These are phyloP conservation scores for Campoletis sonorensis DNA, from an alignment of 1,140 invertebrate genomes.

Conservation along the genomic window DNA sequence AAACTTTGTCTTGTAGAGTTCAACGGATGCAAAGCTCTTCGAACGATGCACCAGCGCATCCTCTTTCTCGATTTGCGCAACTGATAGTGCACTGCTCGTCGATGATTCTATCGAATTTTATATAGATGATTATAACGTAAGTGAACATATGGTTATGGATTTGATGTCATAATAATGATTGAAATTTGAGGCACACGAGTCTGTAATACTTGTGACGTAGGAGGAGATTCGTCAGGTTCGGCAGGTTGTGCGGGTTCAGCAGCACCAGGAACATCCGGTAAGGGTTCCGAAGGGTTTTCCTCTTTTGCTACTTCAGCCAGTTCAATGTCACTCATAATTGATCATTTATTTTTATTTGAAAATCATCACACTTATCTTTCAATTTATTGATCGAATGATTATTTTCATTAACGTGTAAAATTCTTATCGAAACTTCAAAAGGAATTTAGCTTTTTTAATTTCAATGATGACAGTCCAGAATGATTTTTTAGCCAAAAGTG, in stretches of 20 bases:
- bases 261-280: constrained; percentile 40
- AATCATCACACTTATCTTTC: not conserved
- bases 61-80: constrained; percentile 26
- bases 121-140: not conserved
- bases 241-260: constrained; percentile 47
- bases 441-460: not conserved
- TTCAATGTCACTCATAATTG: constrained; percentile 2
- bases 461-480: not conserved
- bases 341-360: not conserved
- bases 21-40: not conserved
- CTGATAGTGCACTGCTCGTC: constrained; percentile 19
- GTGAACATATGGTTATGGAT: no score
- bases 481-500: not conserved
- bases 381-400: not conserved
- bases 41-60: constrained; percentile 27
- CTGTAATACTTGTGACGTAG: constrained; percentile 4
- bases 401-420: not conserved
- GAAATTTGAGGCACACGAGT: not conserved
- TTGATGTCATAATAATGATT: not conserved
- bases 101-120: not conserved
- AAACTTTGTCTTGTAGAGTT: constrained; percentile 44
- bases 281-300: constrained; percentile 47
- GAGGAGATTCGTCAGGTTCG: constrained; percentile 39
- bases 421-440: not conserved
- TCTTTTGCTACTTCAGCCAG: not conserved